These are phyloP conservation scores for Mormyrus lacerda DNA, from an alignment of 2,113 vertebrate genomes.

Conservation along the genomic window DNA sequence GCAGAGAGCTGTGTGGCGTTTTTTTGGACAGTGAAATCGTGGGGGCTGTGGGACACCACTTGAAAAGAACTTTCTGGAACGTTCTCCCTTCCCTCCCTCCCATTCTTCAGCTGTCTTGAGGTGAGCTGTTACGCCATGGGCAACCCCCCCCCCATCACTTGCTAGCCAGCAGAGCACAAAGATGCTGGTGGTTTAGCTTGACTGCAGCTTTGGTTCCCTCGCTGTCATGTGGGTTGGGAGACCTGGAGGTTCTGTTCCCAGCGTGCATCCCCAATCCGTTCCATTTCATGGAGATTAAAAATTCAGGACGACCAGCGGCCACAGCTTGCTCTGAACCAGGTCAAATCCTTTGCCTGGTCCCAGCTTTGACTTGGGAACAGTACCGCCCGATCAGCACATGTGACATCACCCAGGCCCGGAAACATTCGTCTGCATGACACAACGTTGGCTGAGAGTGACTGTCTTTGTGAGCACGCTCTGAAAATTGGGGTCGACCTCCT, in stretches of 20 bases:
- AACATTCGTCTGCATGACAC: neutral
- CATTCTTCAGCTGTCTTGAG: neutral
- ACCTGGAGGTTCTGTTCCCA: neutral
- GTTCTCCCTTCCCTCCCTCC: slow-evolving; percentile 10
- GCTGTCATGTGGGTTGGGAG: neutral
- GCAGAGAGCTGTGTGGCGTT: slow-evolving; percentile 27
- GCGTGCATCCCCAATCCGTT: neutral
- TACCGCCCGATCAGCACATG: neutral
- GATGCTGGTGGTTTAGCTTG: neutral
- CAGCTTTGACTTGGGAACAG: neutral
- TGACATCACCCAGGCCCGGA: neutral
- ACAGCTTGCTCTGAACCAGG: neutral
- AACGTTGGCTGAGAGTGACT: neutral
- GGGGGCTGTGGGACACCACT: neutral
- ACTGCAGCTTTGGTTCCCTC: neutral
- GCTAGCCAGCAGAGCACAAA: neutral
- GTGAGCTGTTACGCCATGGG: neutral
- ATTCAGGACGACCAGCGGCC: neutral
- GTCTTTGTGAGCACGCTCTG: neutral
- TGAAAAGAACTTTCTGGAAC: slow-evolving; percentile 25
- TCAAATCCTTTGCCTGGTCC: neutral
- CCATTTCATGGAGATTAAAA: neutral
- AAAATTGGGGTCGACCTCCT: neutral
- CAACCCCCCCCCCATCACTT: neutral
- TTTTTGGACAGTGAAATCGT: neutral